Base-by-base conservation (phyloP, 2,113 vertebrate species). In the Parus major region DNA sequence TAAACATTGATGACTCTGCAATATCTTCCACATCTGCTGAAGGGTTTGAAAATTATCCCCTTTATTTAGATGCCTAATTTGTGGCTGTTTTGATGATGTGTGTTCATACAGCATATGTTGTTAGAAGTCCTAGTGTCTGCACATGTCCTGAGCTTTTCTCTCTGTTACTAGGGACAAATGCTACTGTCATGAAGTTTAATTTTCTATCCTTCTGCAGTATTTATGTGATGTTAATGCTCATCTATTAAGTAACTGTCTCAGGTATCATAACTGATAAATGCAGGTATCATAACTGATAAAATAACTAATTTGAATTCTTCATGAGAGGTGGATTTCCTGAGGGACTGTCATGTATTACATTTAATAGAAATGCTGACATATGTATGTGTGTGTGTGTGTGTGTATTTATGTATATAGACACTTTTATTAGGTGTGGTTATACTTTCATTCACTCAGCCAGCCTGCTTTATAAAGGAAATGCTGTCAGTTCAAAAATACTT, bases 311-410 rank as follows among this genome's bases (percentile, higher is more conserved):
- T 33, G 27, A 82, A n/a, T 86, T 86, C n/a, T 83, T 95, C 29
- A 12, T 12, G 14, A 73, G n/a, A 15, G 2, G 5, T 84, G 21
- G 16, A 9, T 93, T 75, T 90, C 36, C 17, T 39, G 41, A 82
- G 57, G 35, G 16, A 52, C 44, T 60, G 0, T 72, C 25, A 70
- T 57, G 4, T 73, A 7, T 50, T 80, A 9, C 1, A 3, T 76
- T 60, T 80, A 44, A 42, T 33, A 79, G 56, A 65, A 70, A 63
- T 0, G 2, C 28, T 86, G 39, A 33, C 7, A 19, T 28, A 6
- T 8, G 2, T 39, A 39, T 35, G 5, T 33, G 2, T 10, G 9
- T 35, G 2, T 10, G 9, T 35, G 3, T 28, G 5, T 39, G 2
- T 35, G 0, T 46, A 0, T 83, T 7, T 76, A 6, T 50, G 10